phyloP scores from a whole-genome alignment of 2,113 vertebrate genomes.

The Neotragus moschatus region DNA sequence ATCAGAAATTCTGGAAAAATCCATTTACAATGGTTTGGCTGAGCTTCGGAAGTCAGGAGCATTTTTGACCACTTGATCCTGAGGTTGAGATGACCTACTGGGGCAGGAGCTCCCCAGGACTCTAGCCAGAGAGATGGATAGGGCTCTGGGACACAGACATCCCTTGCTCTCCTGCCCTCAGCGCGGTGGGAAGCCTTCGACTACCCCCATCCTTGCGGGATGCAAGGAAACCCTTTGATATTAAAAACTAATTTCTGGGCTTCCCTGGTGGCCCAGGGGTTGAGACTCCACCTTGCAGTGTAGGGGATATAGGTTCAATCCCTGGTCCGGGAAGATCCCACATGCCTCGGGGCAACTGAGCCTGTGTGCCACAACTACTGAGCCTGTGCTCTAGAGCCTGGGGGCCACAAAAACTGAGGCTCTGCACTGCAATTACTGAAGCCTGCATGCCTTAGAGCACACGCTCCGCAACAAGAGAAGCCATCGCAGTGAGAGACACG shows the following conservation, averaged over 20 bases:
- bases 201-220: rapidly evolving
- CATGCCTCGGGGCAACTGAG: background rate
- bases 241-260: background rate
- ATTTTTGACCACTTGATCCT: background rate
- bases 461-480: background rate
- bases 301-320: background rate
- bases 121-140: background rate
- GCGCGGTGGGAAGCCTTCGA: rapidly evolving
- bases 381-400: background rate
- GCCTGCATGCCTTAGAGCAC: background rate
- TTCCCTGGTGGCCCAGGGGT: background rate
- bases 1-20: background rate
- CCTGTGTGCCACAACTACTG: background rate
- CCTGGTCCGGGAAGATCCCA: background rate
- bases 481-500: background rate
- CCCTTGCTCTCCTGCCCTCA: background rate
- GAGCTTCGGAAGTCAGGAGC: background rate
- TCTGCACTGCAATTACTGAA: background rate
- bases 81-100: background rate
- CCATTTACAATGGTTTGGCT: too few relatives aligned
- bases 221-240: background rate
- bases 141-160: background rate
- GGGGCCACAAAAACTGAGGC: background rate
- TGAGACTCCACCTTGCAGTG: background rate
- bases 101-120: background rate